phyloP scores from a whole-genome alignment of 2,888 invertebrate genomes.

The Lepetodrilus schrolli region DNA sequence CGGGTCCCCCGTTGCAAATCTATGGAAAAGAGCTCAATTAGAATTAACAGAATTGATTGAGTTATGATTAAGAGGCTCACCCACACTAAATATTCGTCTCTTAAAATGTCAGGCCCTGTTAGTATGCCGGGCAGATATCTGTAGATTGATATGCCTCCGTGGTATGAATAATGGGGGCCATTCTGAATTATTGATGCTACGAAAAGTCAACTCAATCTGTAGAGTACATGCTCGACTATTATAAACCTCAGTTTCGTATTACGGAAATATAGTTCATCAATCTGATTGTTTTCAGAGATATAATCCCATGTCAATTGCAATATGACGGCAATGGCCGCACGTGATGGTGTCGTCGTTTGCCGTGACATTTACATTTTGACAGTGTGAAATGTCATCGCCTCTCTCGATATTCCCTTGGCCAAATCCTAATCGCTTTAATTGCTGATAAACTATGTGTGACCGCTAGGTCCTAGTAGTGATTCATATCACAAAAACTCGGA shows the following conservation, averaged over 20 bases:
- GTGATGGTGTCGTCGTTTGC: not conserved
- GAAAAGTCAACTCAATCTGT: not conserved
- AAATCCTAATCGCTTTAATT: not conserved
- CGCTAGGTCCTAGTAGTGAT: no score
- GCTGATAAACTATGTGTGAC: not conserved
- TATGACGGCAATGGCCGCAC: not conserved
- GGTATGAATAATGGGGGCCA: not conserved
- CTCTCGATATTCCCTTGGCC: not conserved
- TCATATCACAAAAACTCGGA: no score
- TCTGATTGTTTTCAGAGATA: not conserved
- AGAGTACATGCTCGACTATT: no score
- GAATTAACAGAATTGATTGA: no score
- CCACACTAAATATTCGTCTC: no score
- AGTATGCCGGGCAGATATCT: not conserved
- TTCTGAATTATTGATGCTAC: not conserved
- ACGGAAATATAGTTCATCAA: not conserved
- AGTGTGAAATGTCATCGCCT: not conserved
- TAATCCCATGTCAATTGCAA: not conserved
- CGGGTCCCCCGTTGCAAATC: no score
- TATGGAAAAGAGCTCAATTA: no score
- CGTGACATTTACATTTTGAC: conserved; percentile 1
- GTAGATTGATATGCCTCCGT: not conserved
- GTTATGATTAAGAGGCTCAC: no score
- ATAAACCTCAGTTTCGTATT: no score
- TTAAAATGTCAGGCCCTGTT: not conserved